Evolutionary conservation across 2,113 vertebrate genomes (phyloP).

Genomic region (Rhynchopsitta pachyrhyncha): DNA sequence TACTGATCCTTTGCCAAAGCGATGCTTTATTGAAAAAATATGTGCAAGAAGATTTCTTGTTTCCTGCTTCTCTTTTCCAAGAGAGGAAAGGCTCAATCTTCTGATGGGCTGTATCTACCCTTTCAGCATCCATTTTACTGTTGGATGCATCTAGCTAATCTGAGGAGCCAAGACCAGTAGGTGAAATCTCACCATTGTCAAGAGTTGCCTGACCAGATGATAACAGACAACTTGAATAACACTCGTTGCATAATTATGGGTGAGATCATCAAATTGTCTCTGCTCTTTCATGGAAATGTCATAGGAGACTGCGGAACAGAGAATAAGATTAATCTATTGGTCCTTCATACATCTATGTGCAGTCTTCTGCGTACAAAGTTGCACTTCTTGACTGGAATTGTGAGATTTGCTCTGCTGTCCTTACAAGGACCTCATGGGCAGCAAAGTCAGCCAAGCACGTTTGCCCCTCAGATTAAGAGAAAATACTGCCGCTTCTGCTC

Average conservation of each 20-base stretch:
- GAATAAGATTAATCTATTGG: neutral
- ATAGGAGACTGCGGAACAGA: neutral
- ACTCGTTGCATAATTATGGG: neutral
- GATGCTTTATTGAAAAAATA: neutral
- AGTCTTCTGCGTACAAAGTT: neutral
- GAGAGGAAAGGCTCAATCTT: neutral
- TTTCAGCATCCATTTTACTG: neutral
- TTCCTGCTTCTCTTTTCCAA: neutral
- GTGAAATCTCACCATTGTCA: neutral
- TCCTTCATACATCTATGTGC: fast-evolving
- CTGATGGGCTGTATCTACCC: neutral
- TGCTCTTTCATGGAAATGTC: neutral
- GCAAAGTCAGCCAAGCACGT: neutral
- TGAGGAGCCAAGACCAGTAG: neutral
- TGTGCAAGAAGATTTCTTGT: neutral
- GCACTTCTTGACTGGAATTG: neutral
- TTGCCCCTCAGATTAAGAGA: neutral
- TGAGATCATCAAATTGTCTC: neutral
- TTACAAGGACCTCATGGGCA: neutral
- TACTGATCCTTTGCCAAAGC: neutral
- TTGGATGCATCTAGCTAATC: neutral
- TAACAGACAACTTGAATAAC: neutral
- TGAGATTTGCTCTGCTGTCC: neutral
- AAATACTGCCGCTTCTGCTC: neutral
- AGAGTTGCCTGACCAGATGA: neutral